Base-by-base conservation (phyloP, 2,113 vertebrate genomes). In the Lathamus discolor region DNA sequence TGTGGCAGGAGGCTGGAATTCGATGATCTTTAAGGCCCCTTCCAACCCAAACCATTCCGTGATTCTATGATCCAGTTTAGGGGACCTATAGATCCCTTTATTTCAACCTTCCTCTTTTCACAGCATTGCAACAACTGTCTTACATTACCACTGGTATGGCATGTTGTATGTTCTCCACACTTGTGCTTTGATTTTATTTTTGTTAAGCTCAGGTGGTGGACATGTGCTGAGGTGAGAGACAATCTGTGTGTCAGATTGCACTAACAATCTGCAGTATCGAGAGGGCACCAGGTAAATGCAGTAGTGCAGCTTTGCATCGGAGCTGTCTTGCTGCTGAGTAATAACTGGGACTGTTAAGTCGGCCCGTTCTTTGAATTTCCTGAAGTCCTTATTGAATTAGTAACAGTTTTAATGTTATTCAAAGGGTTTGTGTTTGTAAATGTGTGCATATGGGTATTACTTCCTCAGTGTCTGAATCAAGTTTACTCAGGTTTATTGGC, bases 401-500 rank as follows among this genome's bases (percentile, higher is more conserved):
- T 55, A 84, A 90, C 24, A 41, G 22, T 62, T 79, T 68, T 49
- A 74, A 22, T 83, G 46, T 77, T 78, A 59, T 74, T 95, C 35
- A 62, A 37, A 88, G 51, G 61, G 24, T 48, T 88, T 96, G 51
- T 49, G 39, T 66, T 88, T 3, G 1, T 73, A 79, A 72, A 41
- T 82, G 63, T 82, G 18, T 59, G 39, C 31, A 35, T 68, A 68
- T 33, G 35, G 11, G 7, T 49, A 75, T 91, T 75, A 52, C 86
- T 91, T 89, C 35, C 57, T 72, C 33, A 63, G 72, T 24, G 68
- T 63, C 66, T 17, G 12, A 79, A 76, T 55, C 51, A 51, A 88
- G 29, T 94, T 88, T 90, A 81, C 57, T 78, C 73, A 24, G 44
- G 73, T 72, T 90, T 93, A 76, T 85, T 89, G 80, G 80, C 70